These are phyloP conservation scores for Ahaetulla prasina DNA, from an alignment of 2,113 vertebrate species.

Conservation along the genomic window DNA sequence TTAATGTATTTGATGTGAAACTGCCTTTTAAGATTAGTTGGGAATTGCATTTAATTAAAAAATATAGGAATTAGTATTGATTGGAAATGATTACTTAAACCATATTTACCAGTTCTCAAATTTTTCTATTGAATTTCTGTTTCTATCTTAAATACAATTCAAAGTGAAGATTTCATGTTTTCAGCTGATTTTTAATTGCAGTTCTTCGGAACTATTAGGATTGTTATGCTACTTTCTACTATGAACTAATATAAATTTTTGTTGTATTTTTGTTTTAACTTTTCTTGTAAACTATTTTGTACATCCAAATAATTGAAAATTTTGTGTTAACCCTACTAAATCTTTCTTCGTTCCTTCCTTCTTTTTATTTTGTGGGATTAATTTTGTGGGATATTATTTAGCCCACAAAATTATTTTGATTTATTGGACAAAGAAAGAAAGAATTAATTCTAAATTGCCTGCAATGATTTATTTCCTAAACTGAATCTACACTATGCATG, in stretches of 20 bases:
- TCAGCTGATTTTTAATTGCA: neutral
- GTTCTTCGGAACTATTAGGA: neutral
- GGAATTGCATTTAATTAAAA: neutral
- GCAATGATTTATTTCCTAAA: constrained; percentile 55
- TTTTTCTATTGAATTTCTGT: neutral
- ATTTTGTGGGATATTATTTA: neutral
- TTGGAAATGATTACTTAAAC: neutral
- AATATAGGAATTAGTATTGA: neutral
- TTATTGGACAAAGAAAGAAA: neutral
- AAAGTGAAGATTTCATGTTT: neutral
- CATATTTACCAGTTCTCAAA: neutral
- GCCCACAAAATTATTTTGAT: neutral
- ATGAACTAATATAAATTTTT: neutral
- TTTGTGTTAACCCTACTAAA: neutral
- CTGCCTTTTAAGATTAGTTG: neutral
- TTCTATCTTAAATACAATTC: neutral
- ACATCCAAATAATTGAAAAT: neutral
- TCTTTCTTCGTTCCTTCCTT: neutral
- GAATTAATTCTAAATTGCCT: constrained; percentile 13
- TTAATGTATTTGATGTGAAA: too few species aligned
- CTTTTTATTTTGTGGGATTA: too few species aligned
- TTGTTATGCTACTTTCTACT: neutral
- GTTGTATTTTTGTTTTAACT: neutral
- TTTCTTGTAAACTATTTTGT: neutral
- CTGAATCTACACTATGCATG: constrained; percentile 46